Percentiles rank a stretch among this genome's conserved stretches.
Evolutionary conservation across 2,888 invertebrate genomes (phyloP).

Genomic region (Monoplex corrugatus): DNA sequence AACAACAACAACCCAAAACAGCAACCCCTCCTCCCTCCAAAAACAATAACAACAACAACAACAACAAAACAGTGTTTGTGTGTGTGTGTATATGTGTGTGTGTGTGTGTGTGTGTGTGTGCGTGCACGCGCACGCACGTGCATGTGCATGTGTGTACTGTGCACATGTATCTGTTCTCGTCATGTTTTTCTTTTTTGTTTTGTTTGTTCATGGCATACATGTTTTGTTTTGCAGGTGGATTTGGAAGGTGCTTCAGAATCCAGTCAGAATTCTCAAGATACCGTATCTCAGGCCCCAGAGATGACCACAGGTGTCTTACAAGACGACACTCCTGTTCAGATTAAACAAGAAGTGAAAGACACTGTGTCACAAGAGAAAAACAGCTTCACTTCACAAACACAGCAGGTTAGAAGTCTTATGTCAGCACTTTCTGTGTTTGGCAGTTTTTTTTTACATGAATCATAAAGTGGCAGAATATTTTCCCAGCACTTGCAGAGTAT

Average conservation of each 20-base stretch:
- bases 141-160: not conserved
- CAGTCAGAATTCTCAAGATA: not conserved
- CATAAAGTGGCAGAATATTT: too few relatives aligned
- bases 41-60: too few relatives aligned
- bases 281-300: not conserved
- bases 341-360: not conserved
- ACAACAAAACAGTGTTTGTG: too few relatives aligned
- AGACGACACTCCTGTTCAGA: not conserved
- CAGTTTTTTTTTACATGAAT: too few relatives aligned
- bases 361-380: not conserved
- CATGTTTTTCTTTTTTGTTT: not conserved
- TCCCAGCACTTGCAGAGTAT: too few relatives aligned
- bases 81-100: constrained; percentile 1
- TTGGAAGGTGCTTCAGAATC: constrained; percentile 20
- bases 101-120: not conserved
- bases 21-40: too few relatives aligned
- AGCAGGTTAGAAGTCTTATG: too few relatives aligned
- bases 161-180: not conserved
- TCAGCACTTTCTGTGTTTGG: too few relatives aligned
- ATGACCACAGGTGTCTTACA: not conserved
- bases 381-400: not conserved
- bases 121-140: not conserved
- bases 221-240: not conserved
- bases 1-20: too few relatives aligned
- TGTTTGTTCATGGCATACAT: too few relatives aligned